Conservation (phyloP, 2,113 vertebrate species). For the Microtus pennsylvanicus region DNA sequence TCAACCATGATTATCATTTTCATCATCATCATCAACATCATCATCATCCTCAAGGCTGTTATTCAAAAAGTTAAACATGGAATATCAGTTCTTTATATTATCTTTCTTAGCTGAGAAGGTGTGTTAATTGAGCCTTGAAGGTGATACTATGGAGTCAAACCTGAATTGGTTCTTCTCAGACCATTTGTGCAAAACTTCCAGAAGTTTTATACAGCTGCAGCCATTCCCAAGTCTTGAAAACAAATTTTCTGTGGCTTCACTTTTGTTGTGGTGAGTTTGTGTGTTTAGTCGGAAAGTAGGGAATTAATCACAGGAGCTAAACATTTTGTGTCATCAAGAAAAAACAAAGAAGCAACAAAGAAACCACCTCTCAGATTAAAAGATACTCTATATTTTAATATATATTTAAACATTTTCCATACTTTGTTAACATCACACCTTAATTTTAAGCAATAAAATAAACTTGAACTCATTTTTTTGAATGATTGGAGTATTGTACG, state of each 20-base stretch:
- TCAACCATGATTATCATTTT: neutral
- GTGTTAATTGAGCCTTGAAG: neutral
- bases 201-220: neutral
- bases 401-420: too few species aligned
- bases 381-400: neutral
- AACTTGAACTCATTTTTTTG: neutral
- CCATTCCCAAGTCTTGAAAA: neutral
- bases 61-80: neutral
- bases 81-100: neutral
- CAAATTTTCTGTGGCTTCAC: neutral
- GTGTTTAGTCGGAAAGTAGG: neutral
- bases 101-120: neutral
- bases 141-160: neutral
- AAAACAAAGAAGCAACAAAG: neutral
- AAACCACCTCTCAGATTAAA: neutral
- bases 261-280: neutral
- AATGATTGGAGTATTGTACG: neutral
- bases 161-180: neutral
- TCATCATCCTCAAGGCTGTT: neutral
- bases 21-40: neutral
- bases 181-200: neutral
- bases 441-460: neutral
- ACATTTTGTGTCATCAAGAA: neutral
- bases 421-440: neutral
- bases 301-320: neutral